Conservation (phyloP, 2,113 vertebrate species). For the Tonatia bakeri region DNA sequence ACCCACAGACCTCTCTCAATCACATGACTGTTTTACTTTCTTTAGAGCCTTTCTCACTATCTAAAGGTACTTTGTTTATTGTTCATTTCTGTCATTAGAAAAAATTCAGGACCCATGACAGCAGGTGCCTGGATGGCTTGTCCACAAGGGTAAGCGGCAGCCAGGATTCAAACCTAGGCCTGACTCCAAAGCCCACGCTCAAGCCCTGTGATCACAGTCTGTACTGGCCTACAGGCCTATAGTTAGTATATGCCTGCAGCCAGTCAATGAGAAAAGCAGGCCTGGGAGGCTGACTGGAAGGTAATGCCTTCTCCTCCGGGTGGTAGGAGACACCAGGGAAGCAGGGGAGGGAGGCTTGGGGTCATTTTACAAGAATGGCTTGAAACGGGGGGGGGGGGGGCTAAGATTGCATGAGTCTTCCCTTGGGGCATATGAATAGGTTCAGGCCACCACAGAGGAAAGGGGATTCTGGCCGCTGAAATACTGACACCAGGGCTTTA, state of each 20-base stretch:
- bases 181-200: background rate
- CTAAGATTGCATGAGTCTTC: rapidly evolving
- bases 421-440: no score
- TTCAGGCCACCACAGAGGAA: rapidly evolving
- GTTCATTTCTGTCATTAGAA: background rate
- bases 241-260: background rate
- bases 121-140: background rate
- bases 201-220: background rate
- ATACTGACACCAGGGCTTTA: background rate
- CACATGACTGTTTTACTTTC: background rate
- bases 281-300: no score
- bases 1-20: background rate
- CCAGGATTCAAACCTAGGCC: background rate
- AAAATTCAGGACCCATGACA: background rate
- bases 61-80: background rate
- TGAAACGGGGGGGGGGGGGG: no score
- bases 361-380: background rate
- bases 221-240: rapidly evolving
- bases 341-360: background rate
- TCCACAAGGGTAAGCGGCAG: background rate
- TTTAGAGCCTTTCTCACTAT: background rate
- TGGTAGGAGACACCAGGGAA: background rate
- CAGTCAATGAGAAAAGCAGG: background rate
- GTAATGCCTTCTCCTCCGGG: background rate
- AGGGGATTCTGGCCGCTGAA: background rate